Evolutionary conservation across 2,888 invertebrate genomes (phyloP).

Genomic region (Ramazzottius varieornatus): DNA sequence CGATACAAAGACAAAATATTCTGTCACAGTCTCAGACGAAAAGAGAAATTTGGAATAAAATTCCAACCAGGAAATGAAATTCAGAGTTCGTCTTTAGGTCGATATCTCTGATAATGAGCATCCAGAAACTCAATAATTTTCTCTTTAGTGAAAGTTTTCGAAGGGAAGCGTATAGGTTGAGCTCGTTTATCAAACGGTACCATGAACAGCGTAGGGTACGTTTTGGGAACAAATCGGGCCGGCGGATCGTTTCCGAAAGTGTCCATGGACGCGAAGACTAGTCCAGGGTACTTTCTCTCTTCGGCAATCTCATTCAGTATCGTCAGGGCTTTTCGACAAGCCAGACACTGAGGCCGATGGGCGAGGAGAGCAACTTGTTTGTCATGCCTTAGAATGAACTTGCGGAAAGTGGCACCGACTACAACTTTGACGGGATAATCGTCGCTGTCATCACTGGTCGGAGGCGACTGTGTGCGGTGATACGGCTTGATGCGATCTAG

Average conservation of each 20-base stretch:
- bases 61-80: not conserved
- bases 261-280: not conserved
- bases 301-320: not conserved
- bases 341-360: not conserved
- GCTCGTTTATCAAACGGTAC: not conserved
- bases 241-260: not conserved
- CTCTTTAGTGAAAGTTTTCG: not conserved
- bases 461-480: not conserved
- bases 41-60: not conserved
- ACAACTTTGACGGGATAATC: not conserved
- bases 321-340: not conserved
- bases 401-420: conserved; percentile 1
- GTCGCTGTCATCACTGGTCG: not conserved
- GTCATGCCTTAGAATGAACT: not conserved
- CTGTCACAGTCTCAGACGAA: not conserved
- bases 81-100: not conserved
- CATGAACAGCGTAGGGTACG: not conserved
- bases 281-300: not conserved
- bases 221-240: not conserved
- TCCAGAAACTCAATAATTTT: not conserved
- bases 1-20: too few species aligned
- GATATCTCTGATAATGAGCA: not conserved
- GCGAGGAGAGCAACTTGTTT: not conserved
- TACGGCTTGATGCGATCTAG: not conserved
- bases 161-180: not conserved